Base-by-base conservation (phyloP, 2,113 vertebrate species). In the Erythrolamprus reginae region DNA sequence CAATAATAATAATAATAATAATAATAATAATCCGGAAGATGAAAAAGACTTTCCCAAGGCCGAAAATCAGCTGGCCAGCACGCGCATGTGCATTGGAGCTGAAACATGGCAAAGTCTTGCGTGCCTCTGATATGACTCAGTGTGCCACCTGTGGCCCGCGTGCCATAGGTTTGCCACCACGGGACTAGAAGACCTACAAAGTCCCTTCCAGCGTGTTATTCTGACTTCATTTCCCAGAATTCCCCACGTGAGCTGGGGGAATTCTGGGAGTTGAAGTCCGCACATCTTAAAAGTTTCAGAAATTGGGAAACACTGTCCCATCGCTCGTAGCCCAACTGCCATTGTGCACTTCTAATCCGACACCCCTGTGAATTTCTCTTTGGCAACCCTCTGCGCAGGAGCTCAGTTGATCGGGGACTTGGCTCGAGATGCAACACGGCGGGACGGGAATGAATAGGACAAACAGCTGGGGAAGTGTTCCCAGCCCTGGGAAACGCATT, bases 401-500 rank as follows among this genome's bases (percentile, higher is more conserved):
- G 38, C 90, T 48, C 50, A 50, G 33, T 70, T 53, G 84, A 77
- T 77, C 12, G 2, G 50, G 38, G 61, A 52, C 28, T 84, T 52
- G 84, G 89, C 56, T 48, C 2, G 19, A 13, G 83, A 86, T n/a
- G 48, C 56, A 58, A 47, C 51, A 7, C 1, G 17, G 84, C 26
- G 19, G 85, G 51, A 26, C 10, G 21, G 42, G 70, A 82, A 17
- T n/a, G 47, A 42, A 88, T 58, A 23, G 53, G 70, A 58, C 28
- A 23, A 88, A 13, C 86, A 88, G 42, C 70, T 88, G 86, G 84
- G 26, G 42, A 88, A 91, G 45, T 21, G 1, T 91, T 91, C 38
- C 52, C 86, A 83, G 45, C 50, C 48, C 70, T 91, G 90, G 90
- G 52, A 91, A 91, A 33, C 7, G 48, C 90, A 88, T 87, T 86